Conservation (phyloP, 2,888 invertebrate genomes). For the Apodemia zela region DNA sequence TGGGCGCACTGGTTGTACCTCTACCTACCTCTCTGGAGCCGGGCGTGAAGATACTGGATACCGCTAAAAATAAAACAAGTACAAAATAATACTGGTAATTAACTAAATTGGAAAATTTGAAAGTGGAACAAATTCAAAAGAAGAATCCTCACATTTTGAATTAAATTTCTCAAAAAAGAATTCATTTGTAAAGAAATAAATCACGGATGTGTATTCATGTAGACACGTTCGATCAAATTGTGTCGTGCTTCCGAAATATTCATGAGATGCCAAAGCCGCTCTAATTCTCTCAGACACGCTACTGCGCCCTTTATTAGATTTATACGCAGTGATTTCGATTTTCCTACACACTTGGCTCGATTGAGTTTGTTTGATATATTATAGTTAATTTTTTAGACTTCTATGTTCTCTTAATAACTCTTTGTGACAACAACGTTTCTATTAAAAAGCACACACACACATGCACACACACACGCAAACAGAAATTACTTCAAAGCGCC, state of each 20-base stretch:
- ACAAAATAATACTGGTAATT: too few species aligned
- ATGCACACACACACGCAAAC: too few species aligned
- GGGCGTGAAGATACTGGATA: too few species aligned
- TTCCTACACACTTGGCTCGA: neutral
- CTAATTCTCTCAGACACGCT: slow-evolving; percentile 13
- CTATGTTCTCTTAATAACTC: neutral
- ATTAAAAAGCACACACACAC: too few species aligned
- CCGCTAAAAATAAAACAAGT: too few species aligned
- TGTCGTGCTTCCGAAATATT: slow-evolving; percentile 7
- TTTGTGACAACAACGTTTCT: too few species aligned
- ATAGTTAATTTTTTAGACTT: neutral
- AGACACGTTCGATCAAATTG: slow-evolving; percentile 6
- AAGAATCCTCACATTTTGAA: neutral
- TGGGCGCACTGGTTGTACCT: too few species aligned
- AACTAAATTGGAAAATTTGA: too few species aligned
- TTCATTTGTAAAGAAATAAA: slow-evolving; percentile 5
- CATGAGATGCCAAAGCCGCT: slow-evolving; percentile 11
- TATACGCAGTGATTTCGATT: slow-evolving; percentile 14
- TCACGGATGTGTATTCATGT: slow-evolving; percentile 8
- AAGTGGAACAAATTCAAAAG: too few species aligned
- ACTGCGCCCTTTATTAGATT: slow-evolving; percentile 13
- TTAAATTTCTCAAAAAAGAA: neutral
- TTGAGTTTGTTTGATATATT: neutral
- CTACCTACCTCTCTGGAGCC: too few species aligned
- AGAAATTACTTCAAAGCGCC: too few species aligned